A percentile compares a stretch with the other conserved stretches of the same genome.
Conservation (phyloP, 2,113 vertebrate species). For the Azemiops feae region DNA sequence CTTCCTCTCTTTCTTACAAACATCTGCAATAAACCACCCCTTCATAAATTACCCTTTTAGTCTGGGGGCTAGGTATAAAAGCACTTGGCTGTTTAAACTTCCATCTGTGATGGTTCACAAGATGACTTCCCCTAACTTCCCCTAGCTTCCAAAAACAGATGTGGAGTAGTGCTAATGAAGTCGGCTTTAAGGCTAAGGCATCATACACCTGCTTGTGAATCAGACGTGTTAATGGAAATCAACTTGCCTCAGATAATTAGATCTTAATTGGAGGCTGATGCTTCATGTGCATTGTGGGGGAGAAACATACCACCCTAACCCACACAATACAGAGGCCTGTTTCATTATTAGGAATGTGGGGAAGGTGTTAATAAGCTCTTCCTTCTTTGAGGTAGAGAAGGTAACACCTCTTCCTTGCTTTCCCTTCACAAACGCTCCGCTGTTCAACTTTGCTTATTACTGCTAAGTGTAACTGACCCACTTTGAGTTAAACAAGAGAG, state of each 20-base stretch:
- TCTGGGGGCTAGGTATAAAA: neutral
- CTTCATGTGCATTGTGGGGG: slow-evolving; percentile 11
- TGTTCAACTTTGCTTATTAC: neutral
- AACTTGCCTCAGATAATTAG: slow-evolving; percentile 24
- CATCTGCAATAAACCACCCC: neutral
- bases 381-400: slow-evolving; percentile 9
- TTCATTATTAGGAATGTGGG: slow-evolving; percentile 23
- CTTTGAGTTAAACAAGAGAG: slow-evolving; percentile 17
- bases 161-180: slow-evolving; percentile 25
- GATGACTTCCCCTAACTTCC: slow-evolving; percentile 3
- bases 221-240: slow-evolving; percentile 41
- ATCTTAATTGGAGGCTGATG: slow-evolving; percentile 36
- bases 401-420: neutral
- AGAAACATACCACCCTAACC: slow-evolving; percentile 13
- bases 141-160: slow-evolving; percentile 13
- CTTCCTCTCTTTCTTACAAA: neutral
- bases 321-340: neutral
- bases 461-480: neutral
- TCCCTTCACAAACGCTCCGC: neutral
- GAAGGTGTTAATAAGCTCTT: slow-evolving; percentile 23
- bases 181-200: neutral
- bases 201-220: slow-evolving; percentile 29
- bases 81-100: neutral
- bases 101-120: neutral
- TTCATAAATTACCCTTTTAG: neutral